Evolutionary conservation across 37 sponge, comb jelly and placozoan genomes (phyloP).

Genomic region (Geodia barretti): DNA sequence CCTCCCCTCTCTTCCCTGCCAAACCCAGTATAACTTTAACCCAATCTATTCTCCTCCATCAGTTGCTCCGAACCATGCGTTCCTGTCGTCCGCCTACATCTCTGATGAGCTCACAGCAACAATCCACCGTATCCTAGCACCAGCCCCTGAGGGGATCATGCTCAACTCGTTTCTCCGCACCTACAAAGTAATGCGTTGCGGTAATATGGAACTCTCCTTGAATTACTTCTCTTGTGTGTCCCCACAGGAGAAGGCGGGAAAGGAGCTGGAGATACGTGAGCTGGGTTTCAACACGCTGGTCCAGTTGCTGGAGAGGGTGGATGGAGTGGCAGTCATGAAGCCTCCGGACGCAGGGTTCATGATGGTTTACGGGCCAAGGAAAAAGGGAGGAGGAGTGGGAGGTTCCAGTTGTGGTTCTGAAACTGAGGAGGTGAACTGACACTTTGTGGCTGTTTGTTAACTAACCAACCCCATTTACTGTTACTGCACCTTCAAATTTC

Average conservation of each 20-base stretch:
- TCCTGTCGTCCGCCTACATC: constrained; percentile 9
- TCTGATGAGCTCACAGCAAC: constrained; percentile 19
- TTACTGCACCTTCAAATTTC: too few relatives aligned
- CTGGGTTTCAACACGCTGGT: constrained; percentile 26
- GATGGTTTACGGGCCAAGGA: constrained; percentile 14
- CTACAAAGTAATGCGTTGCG: not conserved
- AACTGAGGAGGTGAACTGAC: not conserved
- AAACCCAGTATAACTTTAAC: not conserved
- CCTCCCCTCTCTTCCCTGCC: not conserved
- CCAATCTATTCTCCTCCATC: not conserved
- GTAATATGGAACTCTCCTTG: not conserved
- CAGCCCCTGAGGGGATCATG: constrained; percentile 33
- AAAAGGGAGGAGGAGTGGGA: not conserved
- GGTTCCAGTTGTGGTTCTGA: not conserved
- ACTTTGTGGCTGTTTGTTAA: too few relatives aligned
- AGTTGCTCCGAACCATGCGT: constrained; percentile 24
- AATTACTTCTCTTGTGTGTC: not conserved
- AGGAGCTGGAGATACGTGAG: not conserved
- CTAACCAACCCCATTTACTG: too few relatives aligned
- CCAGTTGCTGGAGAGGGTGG: constrained; percentile 39
- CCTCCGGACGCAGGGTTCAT: constrained; percentile 12
- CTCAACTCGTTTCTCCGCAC: constrained; percentile 11
- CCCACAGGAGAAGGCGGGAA: not conserved
- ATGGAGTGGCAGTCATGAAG: constrained; percentile 18
- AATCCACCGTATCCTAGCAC: constrained; percentile 13